These are phyloP conservation scores for Pachyrhynchus sulphureomaculatus DNA, from an alignment of 1,140 invertebrate genomes.

Conservation along the genomic window DNA sequence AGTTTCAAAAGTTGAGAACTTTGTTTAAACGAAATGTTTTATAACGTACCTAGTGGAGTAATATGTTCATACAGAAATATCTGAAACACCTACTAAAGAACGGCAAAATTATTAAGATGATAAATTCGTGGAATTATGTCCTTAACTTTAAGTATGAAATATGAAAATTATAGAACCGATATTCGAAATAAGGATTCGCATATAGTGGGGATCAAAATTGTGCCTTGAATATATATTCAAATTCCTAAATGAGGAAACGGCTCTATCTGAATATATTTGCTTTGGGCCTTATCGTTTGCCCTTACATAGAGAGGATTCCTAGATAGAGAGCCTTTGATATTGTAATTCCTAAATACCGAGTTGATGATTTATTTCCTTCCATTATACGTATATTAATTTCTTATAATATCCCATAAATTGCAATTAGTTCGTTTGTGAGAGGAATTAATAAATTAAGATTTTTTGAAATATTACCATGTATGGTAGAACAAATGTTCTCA, in stretches of 20 bases:
- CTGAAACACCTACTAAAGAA: too few species aligned
- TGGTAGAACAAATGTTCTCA: too few species aligned
- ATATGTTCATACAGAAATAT: too few species aligned
- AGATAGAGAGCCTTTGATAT: conserved; percentile 49
- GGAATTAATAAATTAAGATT: too few species aligned
- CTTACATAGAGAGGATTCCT: conserved; percentile 43
- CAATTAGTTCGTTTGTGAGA: conserved; percentile 22
- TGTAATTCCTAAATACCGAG: conserved; percentile 45
- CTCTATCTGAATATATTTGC: conserved; percentile 47
- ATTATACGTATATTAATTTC: conserved; percentile 39
- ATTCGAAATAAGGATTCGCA: conserved; percentile 34
- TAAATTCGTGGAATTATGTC: too few species aligned
- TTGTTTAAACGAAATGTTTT: too few species aligned
- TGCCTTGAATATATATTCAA: conserved; percentile 48
- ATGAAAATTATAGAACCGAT: conserved; percentile 41
- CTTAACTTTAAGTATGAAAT: conserved; percentile 19
- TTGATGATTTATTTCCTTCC: conserved; percentile 45
- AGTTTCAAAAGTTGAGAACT: too few species aligned
- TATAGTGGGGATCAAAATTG: conserved; percentile 40
- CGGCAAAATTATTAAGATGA: too few species aligned
- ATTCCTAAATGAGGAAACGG: conserved; percentile 46
- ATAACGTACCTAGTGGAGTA: too few species aligned
- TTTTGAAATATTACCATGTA: too few species aligned
- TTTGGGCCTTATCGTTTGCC: conserved; percentile 41
- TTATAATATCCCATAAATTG: conserved; percentile 38